phyloP scores from a whole-genome alignment of 1,140 invertebrate species.

The Leucophenga varia region DNA sequence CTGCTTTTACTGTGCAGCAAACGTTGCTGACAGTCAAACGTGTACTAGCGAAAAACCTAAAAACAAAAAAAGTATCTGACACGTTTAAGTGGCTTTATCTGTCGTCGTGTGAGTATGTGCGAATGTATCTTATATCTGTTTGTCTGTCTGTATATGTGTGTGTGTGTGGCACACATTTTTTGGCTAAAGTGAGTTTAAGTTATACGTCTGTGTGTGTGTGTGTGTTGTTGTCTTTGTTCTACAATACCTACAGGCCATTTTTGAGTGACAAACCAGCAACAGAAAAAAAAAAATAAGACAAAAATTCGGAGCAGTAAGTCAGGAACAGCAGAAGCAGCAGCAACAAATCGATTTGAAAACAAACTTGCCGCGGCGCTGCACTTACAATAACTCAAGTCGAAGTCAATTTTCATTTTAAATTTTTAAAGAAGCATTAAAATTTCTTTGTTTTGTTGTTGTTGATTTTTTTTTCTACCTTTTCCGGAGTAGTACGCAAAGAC shows the following conservation, averaged over 20 bases:
- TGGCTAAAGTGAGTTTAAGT: background rate
- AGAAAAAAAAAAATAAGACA: no score
- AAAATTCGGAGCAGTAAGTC: no score
- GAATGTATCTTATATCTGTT: background rate
- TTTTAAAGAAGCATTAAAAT: constrained; percentile 9
- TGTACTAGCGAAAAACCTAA: no score
- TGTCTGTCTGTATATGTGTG: background rate
- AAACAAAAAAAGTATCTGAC: no score
- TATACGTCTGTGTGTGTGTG: constrained; percentile 15
- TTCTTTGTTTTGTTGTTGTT: constrained; percentile 14
- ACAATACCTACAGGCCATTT: constrained; percentile 24
- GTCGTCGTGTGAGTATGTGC: no score
- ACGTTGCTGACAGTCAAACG: no score
- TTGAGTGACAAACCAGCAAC: constrained; percentile 49
- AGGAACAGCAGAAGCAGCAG: no score
- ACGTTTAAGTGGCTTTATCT: no score
- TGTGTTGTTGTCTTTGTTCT: background rate
- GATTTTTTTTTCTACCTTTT: background rate
- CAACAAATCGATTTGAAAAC: no score
- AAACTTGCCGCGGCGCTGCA: no score
- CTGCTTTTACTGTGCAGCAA: no score
- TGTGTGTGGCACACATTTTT: constrained; percentile 2
- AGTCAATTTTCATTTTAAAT: constrained; percentile 24
- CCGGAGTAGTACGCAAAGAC: background rate
- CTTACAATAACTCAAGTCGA: no score